These are phyloP conservation scores for Indri indri DNA, from an alignment of 2,113 vertebrate genomes.

Conservation along the genomic window DNA sequence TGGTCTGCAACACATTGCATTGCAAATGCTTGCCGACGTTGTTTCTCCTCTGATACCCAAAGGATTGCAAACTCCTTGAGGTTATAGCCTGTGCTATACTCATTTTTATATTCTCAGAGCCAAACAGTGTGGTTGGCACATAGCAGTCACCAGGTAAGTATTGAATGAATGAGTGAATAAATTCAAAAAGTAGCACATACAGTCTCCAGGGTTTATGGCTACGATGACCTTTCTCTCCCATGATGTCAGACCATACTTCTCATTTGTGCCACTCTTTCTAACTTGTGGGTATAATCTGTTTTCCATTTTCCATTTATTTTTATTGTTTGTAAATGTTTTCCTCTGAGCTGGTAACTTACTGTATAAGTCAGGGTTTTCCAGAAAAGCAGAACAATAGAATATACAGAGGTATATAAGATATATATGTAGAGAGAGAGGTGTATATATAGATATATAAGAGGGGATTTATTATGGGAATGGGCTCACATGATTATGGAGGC, in stretches of 20 bases:
- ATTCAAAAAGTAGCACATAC: background rate
- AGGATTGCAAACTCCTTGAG: background rate
- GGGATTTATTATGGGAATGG: background rate
- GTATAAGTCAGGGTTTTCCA: background rate
- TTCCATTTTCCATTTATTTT: background rate
- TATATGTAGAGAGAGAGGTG: no score
- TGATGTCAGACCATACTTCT: background rate
- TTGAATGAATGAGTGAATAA: background rate
- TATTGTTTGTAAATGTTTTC: background rate
- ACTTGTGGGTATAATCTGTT: background rate
- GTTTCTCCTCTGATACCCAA: background rate
- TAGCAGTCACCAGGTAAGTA: background rate
- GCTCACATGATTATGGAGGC: background rate
- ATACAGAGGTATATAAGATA: background rate
- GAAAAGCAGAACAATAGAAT: background rate
- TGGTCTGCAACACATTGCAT: accelerated
- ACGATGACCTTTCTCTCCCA: background rate
- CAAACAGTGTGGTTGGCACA: background rate
- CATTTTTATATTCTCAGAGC: background rate
- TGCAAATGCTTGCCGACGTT: background rate
- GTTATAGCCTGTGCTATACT: background rate
- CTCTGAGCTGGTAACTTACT: background rate
- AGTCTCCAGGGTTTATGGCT: background rate
- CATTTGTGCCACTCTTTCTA: background rate
- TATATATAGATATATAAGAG: background rate